Base-by-base conservation (phyloP, 2,888 invertebrate species). In the Lithophane leautieri region DNA sequence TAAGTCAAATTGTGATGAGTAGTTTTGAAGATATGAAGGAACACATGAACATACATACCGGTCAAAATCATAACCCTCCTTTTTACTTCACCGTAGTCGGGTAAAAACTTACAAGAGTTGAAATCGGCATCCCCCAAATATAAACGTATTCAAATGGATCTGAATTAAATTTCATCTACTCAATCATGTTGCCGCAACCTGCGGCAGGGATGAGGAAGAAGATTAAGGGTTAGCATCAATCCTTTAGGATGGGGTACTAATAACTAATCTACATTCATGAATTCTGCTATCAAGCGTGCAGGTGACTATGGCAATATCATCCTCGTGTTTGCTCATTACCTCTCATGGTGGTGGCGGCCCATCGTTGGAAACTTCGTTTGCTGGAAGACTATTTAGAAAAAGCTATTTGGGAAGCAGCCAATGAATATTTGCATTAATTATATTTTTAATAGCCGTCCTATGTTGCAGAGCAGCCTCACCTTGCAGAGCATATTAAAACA, bases 201-300 rank as follows among this genome's bases (percentile, higher is more conserved):
- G 7, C 19, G 25, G 25, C 11, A 47, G 25, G 22, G 34, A n/a
- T 8, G 34, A 14, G 14, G 44, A 19, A 34, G 40, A 62, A 3
- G 34, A 34, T 34, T n/a, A 50, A 69, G 42, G 65, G 52, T 9
- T 47, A 14, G 54, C 70, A 63, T 78, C 52, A 68, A 70, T 70
- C 70, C 4, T 47, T n/a, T n/a, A 56, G 50, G 28, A 34, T 52
- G 44, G 25, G 28, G n/a, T 34, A 63, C 54, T 83, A 83, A 82
- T 82, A 82, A 47, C 84, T 71, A 62, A 82, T 82, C 74, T 72
- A 83, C 52, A 82, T 83, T 83, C 84, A 82, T 82, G 74, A 83
- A 83, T 82, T 83, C 80, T 61, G 71, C n/a, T 47, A 68, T 71
- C 73, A 65, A 70, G 44, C 54, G 47, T n/a, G 22, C n/a, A 62